Percentiles rank a stretch among this genome's conserved stretches.
These are phyloP conservation scores for Naja naja DNA, from an alignment of 2,113 vertebrate species.

Conservation along the genomic window DNA sequence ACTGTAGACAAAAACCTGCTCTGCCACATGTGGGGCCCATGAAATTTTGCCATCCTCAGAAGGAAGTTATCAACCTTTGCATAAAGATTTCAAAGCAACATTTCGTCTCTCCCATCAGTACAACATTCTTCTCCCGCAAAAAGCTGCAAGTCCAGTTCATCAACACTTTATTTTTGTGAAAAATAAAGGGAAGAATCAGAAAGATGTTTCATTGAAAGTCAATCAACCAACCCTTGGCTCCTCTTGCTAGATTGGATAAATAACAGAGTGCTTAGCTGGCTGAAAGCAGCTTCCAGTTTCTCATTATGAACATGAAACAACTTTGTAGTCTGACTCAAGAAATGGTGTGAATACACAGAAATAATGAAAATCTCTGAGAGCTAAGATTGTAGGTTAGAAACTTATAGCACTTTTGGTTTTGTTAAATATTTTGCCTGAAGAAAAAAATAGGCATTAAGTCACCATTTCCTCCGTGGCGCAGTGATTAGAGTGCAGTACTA, in stretches of 20 bases:
- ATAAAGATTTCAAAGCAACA: conserved; percentile 8
- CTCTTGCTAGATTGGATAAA: conserved; percentile 13
- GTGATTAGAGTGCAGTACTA: no score
- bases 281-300: background rate
- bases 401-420: background rate
- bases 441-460: background rate
- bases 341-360: background rate
- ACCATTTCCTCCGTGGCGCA: background rate
- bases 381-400: background rate
- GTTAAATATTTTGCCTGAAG: background rate
- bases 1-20: background rate
- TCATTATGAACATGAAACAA: background rate
- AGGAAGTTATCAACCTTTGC: background rate
- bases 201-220: background rate
- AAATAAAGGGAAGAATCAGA: conserved; percentile 3
- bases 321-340: background rate
- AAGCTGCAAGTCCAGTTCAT: background rate
- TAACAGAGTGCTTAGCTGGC: background rate
- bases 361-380: background rate
- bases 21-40: background rate
- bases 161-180: background rate
- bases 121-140: background rate
- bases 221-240: background rate
- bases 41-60: background rate
- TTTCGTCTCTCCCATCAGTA: background rate